These are phyloP conservation scores for Otus sunia DNA, from an alignment of 2,113 vertebrate species.

Conservation along the genomic window DNA sequence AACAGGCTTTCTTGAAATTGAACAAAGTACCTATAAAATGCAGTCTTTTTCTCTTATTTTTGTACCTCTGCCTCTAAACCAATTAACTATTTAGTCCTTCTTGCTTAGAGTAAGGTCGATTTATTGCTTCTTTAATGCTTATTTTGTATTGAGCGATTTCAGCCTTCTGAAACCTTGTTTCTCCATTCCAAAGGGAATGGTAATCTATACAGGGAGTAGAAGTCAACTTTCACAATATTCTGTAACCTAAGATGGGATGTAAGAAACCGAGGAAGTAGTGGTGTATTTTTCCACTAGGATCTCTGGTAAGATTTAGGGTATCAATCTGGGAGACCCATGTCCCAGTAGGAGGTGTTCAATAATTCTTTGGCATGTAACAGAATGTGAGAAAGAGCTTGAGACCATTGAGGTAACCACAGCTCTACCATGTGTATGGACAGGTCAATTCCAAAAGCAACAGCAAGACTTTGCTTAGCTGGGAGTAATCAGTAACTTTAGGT, in stretches of 20 bases:
- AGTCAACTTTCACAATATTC: background rate
- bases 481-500: background rate
- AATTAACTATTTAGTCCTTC: background rate
- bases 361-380: background rate
- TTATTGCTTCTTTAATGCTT: background rate
- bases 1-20: background rate
- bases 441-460: background rate
- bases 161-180: background rate
- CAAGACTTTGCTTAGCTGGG: background rate
- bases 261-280: background rate
- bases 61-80: background rate
- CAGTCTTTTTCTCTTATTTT: background rate
- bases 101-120: background rate
- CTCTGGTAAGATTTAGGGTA: background rate
- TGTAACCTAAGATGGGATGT: background rate
- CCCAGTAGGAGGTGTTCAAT: background rate
- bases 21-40: background rate
- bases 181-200: background rate
- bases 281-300: background rate
- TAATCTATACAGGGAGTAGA: background rate
- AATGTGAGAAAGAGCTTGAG: background rate
- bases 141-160: background rate
- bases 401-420: background rate
- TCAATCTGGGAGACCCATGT: background rate
- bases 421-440: background rate